Evolutionary conservation across 2,888 invertebrate genomes (phyloP), one percentile per base, ranked within the genome.

Genomic region (Mystacides longicornis): DNA sequence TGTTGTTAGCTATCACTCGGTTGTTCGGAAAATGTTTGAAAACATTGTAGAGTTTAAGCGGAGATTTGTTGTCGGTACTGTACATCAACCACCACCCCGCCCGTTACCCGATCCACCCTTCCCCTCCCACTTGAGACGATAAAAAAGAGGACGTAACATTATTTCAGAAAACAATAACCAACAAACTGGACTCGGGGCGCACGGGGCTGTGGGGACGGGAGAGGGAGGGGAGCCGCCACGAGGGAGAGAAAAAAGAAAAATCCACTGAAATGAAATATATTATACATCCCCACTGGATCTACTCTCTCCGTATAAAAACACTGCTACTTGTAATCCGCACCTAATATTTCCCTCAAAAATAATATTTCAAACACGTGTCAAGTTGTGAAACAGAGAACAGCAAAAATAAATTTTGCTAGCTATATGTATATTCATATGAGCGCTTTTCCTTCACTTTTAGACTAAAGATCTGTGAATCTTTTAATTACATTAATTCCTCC

Each of bases 161-260:
- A 60, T 60, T 60, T 60, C 58, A 58, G 60, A 60, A 60, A 60
- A 60, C 60, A 60, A 60, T 60, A 60, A 60, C 60, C 60, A 58
- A 60, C 60, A 60, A 58, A 57, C 54, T 53, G 55, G 60, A 55
- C 55, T 50, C 43, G 59, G 50, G 57, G 51, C 49, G 56, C 53
- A 50, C 22, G 55, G 23, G 56, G 23, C 21, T 42, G 33, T 46
- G 31, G 46, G 42, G 18, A 16, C 9, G 45, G 21, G 14, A 48
- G 46, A 46, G 43, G 42, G 51, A 46, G 42, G 49, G 52, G 54
- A 56, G 52, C 56, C 58, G 58, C 58, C 46, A 23, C 22, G 48
- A 45, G 45, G 51, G 49, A 43, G 50, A 50, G 48, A 37, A 49
- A 48, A 53, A 51, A 52, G 45, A 54, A 53, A 54, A 47, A 49